A percentile compares a stretch with the other conserved stretches of the same genome.
Conservation (phyloP, 2,113 vertebrate species). For the Morone chrysops region DNA sequence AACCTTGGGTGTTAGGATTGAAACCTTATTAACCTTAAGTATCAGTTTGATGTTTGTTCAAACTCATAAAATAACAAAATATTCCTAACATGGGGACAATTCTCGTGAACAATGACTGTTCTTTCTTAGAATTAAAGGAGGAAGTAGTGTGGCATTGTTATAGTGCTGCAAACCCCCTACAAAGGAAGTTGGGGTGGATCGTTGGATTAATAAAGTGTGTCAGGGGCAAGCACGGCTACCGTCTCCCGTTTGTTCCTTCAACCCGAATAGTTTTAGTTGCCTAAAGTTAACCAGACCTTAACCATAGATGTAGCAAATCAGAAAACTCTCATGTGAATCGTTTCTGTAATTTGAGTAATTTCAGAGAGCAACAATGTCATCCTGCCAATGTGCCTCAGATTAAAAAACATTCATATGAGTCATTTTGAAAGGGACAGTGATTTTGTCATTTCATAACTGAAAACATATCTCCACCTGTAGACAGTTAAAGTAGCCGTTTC, state of each 20-base stretch:
- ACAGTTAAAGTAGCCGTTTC: constrained; percentile 23
- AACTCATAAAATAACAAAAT: neutral
- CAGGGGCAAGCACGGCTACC: neutral
- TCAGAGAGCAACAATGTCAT: neutral
- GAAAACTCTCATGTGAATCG: neutral
- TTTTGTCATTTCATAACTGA: neutral
- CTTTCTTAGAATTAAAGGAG: neutral
- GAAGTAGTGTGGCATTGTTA: neutral
- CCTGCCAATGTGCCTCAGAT: neutral
- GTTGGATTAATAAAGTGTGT: neutral
- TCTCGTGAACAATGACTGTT: neutral
- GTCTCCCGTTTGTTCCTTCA: no score
- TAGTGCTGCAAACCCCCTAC: neutral
- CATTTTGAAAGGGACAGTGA: neutral
- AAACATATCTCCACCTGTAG: constrained; percentile 9
- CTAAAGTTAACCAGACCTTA: neutral
- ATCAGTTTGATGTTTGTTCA: neutral
- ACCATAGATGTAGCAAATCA: neutral
- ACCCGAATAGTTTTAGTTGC: neutral
- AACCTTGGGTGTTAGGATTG: neutral
- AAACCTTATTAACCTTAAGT: neutral
- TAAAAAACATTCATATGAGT: neutral
- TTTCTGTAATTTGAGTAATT: neutral
- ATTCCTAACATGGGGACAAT: neutral
- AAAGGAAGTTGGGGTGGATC: neutral